Evolutionary conservation across 2,797 vertebrate species (phyloP).

Genomic region (Notoglanidium macrostoma): DNA sequence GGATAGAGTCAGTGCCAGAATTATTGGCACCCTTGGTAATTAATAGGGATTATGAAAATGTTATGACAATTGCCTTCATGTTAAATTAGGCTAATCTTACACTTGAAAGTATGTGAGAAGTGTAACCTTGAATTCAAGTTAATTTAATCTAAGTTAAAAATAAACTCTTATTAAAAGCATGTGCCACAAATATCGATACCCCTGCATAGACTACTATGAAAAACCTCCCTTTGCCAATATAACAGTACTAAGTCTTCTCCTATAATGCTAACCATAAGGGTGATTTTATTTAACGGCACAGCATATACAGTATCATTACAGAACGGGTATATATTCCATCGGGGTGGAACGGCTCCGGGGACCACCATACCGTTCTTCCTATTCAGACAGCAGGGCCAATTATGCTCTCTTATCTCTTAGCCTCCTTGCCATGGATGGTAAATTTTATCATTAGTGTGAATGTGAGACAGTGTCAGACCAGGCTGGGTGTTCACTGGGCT

Average conservation of each 20-base stretch:
- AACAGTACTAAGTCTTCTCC: background rate
- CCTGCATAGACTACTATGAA: background rate
- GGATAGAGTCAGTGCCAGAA: background rate
- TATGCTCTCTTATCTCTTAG: constrained; percentile 17
- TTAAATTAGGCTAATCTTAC: background rate
- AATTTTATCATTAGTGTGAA: constrained; percentile 27
- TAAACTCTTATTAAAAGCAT: background rate
- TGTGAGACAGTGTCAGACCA: constrained; percentile 44
- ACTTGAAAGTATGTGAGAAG: background rate
- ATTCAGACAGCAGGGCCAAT: constrained; percentile 5
- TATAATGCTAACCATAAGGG: background rate
- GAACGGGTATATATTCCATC: background rate
- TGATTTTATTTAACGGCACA: background rate
- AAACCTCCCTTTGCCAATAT: background rate
- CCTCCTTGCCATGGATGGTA: constrained; percentile 7
- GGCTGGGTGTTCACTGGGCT: constrained; percentile 48
- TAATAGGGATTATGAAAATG: background rate
- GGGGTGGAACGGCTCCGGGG: constrained; percentile 19
- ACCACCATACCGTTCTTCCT: constrained; percentile 8
- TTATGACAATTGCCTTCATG: background rate
- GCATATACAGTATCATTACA: background rate
- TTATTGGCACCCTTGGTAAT: background rate
- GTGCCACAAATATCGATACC: background rate
- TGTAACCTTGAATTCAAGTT: background rate
- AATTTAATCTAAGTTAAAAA: background rate